Base-by-base conservation (phyloP, 53 echinoderm and acorn worm species). In the Mesocentrotus franciscanus region DNA sequence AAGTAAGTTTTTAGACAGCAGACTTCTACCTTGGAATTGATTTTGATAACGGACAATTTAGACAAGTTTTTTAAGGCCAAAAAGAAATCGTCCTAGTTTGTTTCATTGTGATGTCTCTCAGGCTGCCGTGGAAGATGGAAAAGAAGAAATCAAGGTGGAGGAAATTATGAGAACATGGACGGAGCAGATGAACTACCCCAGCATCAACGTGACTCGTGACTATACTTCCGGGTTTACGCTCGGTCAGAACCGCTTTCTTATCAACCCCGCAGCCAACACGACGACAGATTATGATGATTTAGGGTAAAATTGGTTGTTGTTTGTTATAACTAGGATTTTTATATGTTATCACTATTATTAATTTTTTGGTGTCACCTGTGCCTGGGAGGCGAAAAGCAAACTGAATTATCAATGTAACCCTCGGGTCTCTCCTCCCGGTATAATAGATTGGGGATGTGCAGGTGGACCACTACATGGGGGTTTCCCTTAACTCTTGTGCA, bases 161-260 rank as follows among this genome's bases (percentile, higher is more conserved):
- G 84, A 61, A 8, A 96, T 98, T 59, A 98, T 98, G 98, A 96
- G 95, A 33, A 97, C 97, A 13, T 98, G 98, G 98, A 95, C 96
- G 18, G 61, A 79, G 10, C 98, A 98, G 94, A 96, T 94, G 96
- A 97, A 97, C 56, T 98, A 96, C 39, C 97, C 98, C 1, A 95
- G 90, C 84, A 94, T 98, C 94, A 96, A 84, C 26, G 95, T 98
- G 35, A 85, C 95, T n/a, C 96, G 98, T 17, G 70, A 78, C 6
- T 98, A 98, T 90, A 12, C 29, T 58, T 9, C 72, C 9, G 85
- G 90, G 9, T 95, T 95, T 56, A 64, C 71, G 1, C 92, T 96
- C 33, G 78, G 59, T 24, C 98, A 98, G 92, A 92, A 93, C 32
- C 95, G 97, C 29, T 98, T 97, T 85, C 96, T 97, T 1, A 94